Percentiles rank a stretch among this genome's conserved stretches.
These are phyloP conservation scores for Pseudoatta argentina DNA, from an alignment of 1,140 invertebrate species.

Conservation along the genomic window DNA sequence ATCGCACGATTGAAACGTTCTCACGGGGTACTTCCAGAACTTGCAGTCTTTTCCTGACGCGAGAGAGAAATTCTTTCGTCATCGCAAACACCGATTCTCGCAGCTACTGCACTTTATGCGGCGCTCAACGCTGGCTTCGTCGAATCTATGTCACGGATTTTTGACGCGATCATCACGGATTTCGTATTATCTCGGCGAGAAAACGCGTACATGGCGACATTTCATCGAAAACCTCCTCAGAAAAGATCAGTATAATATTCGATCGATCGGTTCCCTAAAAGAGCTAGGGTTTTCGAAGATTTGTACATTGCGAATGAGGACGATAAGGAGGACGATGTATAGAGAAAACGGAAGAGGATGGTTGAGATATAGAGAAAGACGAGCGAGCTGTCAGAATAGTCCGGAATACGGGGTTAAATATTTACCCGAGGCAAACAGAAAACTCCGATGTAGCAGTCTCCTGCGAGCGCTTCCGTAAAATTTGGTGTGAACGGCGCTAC, in stretches of 20 bases:
- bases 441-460: conserved; percentile 68
- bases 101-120: conserved; percentile 14
- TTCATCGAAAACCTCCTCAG: conserved; percentile 36
- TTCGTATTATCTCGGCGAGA: conserved; percentile 14
- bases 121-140: conserved; percentile 13
- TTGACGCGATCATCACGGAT: conserved; percentile 28
- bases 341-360: neutral
- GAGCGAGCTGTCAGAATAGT: conserved; percentile 50
- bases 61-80: conserved; percentile 37
- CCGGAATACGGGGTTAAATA: conserved; percentile 75
- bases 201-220: conserved; percentile 24
- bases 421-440: conserved; percentile 78
- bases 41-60: neutral
- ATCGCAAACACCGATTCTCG: conserved; percentile 1
- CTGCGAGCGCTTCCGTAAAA: conserved; percentile 68
- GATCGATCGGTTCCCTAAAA: conserved; percentile 65
- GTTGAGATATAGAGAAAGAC: conserved; percentile 41
- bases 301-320: neutral
- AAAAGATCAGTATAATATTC: conserved; percentile 64
- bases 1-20: conserved; percentile 22
- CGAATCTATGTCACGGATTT: conserved; percentile 41
- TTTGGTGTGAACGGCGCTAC: conserved; percentile 61
- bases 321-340: neutral
- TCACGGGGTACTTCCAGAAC: conserved; percentile 9
- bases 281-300: conserved; percentile 18